phyloP scores from a whole-genome alignment of 53 echinoderm and acorn worm species.

The Holothuria scabra region DNA sequence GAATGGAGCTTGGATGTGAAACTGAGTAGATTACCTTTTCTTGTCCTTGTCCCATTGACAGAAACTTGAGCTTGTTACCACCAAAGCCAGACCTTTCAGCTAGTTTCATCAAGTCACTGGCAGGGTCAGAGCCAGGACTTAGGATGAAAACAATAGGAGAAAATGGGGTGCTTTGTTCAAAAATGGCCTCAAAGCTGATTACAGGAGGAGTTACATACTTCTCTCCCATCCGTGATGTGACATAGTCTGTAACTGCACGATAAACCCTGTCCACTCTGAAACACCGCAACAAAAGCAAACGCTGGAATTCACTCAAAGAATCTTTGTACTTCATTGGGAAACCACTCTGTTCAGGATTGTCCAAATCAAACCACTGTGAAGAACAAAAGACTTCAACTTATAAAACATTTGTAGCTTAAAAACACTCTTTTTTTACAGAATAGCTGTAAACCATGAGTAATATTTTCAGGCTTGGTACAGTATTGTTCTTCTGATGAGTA shows the following conservation, averaged over 20 bases:
- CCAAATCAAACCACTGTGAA: slow-evolving; percentile 90
- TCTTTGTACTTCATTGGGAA: slow-evolving; percentile 90
- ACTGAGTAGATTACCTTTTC: slow-evolving; percentile 70
- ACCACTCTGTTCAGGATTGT: slow-evolving; percentile 84
- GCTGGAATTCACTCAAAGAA: slow-evolving; percentile 77
- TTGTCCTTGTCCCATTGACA: slow-evolving; percentile 98
- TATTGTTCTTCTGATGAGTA: no score
- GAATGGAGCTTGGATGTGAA: no score
- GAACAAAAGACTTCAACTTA: neutral
- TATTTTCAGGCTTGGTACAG: no score
- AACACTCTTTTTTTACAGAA: no score
- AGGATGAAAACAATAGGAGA: slow-evolving; percentile 99
- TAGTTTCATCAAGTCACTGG: slow-evolving; percentile 94
- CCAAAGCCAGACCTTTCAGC: slow-evolving; percentile 98
- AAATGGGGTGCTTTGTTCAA: slow-evolving; percentile 95
- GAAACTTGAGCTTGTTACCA: slow-evolving; percentile 97
- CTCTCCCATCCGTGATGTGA: slow-evolving; percentile 93
- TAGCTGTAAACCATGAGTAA: no score
- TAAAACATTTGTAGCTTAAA: no score
- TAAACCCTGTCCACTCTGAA: slow-evolving; percentile 97
- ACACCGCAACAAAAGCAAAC: slow-evolving; percentile 86
- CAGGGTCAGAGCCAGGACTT: slow-evolving; percentile 97
- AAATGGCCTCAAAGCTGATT: slow-evolving; percentile 98
- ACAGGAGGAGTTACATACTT: slow-evolving; percentile 99
- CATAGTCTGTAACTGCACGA: slow-evolving; percentile 96